Conservation (phyloP, 2,113 vertebrate genomes). For the Cathartes aura region DNA sequence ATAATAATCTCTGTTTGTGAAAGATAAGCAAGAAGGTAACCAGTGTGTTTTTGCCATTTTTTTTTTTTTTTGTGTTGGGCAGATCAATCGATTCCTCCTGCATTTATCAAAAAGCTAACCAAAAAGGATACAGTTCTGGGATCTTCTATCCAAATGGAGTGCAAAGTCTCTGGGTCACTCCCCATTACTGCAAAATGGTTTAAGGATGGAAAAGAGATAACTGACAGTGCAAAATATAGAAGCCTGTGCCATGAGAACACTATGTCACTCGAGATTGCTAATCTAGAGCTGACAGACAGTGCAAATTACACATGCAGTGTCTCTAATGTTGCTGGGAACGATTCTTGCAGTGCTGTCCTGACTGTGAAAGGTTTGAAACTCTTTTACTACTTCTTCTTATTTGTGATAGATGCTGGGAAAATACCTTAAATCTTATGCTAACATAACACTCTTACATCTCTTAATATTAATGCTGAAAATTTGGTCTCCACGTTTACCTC, state of each 20-base stretch:
- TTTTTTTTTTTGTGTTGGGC: slow-evolving; percentile 61
- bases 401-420: not conserved
- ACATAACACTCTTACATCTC: not conserved
- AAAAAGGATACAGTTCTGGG: slow-evolving; percentile 90
- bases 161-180: slow-evolving; percentile 94
- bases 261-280: slow-evolving; percentile 86
- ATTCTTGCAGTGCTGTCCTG: slow-evolving; percentile 87
- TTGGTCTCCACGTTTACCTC: not conserved
- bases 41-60: slow-evolving; percentile 36
- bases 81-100: slow-evolving; percentile 94
- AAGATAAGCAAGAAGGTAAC: slow-evolving; percentile 34
- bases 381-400: slow-evolving; percentile 50
- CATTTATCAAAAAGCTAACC: slow-evolving; percentile 90
- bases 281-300: slow-evolving; percentile 87
- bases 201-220: slow-evolving; percentile 90
- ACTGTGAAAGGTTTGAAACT: slow-evolving; percentile 93
- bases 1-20: not conserved
- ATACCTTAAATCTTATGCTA: slow-evolving; percentile 25
- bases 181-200: slow-evolving; percentile 93
- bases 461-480: not conserved
- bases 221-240: slow-evolving; percentile 89
- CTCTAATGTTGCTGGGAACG: slow-evolving; percentile 88
- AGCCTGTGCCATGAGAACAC: slow-evolving; percentile 90
- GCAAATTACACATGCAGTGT: slow-evolving; percentile 91
- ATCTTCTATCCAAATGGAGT: slow-evolving; percentile 90